Evolutionary conservation across 1,140 invertebrate species (phyloP).

Genomic region (Drosophila saltans): DNA sequence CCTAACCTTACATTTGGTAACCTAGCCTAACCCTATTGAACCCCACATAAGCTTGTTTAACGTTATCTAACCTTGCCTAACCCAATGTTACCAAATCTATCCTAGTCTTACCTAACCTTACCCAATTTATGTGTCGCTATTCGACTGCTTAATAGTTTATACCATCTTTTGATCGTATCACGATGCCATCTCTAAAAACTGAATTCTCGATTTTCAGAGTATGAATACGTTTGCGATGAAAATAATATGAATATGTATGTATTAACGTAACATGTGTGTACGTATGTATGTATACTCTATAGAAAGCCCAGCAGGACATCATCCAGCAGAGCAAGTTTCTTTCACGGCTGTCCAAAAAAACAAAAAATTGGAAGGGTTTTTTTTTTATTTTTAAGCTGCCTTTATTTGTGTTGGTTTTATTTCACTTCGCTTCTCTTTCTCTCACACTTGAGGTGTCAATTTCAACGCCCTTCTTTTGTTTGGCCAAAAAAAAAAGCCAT

Average conservation of each 20-base stretch:
- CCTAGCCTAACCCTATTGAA: too few species aligned
- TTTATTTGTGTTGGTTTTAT: slow-evolving; percentile 48
- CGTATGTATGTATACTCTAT: not conserved
- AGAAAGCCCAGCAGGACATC: slow-evolving; percentile 54
- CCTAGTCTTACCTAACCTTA: too few species aligned
- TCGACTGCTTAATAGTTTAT: too few species aligned
- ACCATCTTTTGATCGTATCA: not conserved
- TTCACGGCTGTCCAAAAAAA: slow-evolving; percentile 37
- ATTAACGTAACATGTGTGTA: not conserved
- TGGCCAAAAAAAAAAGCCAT: slow-evolving; percentile 16
- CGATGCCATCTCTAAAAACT: not conserved
- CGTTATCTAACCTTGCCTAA: too few species aligned
- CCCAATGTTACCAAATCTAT: too few species aligned
- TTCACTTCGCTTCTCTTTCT: slow-evolving; percentile 46
- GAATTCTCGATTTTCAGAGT: not conserved
- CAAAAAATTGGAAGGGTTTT: slow-evolving; percentile 50
- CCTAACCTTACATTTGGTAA: too few species aligned
- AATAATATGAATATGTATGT: slow-evolving; percentile 5
- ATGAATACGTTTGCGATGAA: slow-evolving; percentile 4
- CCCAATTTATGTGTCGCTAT: too few species aligned
- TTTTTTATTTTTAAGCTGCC: slow-evolving; percentile 48
- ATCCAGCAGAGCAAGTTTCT: slow-evolving; percentile 42
- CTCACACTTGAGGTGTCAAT: slow-evolving; percentile 80
- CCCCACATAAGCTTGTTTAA: too few species aligned
- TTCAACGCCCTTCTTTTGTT: slow-evolving; percentile 80